phyloP scores from a whole-genome alignment of 1,140 invertebrate genomes.

The Temnothorax curvispinosus region DNA sequence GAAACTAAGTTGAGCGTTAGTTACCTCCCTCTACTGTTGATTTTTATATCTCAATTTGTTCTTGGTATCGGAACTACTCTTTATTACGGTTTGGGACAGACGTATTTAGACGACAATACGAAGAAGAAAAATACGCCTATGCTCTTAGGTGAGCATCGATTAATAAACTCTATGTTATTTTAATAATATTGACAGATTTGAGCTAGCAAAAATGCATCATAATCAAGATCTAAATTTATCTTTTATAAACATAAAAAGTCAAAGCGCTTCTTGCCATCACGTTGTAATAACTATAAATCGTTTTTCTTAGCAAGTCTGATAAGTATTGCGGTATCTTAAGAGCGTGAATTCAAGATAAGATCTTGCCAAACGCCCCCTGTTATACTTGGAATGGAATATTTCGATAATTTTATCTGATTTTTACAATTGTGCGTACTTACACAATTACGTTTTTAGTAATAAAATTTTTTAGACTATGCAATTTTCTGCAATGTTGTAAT shows the following conservation, averaged over 20 bases:
- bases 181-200: not conserved
- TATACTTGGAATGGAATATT: not conserved
- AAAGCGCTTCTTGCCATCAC: not conserved
- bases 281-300: not conserved
- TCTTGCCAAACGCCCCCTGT: not conserved
- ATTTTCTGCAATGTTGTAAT: not conserved
- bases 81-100: constrained; percentile 89
- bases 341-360: not conserved
- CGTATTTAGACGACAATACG: constrained; percentile 90
- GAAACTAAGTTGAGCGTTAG: constrained; percentile 82
- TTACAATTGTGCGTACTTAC: not conserved
- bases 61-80: constrained; percentile 90
- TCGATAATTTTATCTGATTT: not conserved
- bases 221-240: not conserved
- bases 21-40: constrained; percentile 87
- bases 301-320: not conserved
- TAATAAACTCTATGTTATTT: not conserved
- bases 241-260: not conserved
- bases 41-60: constrained; percentile 90
- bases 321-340: not conserved
- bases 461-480: not conserved
- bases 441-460: not conserved
- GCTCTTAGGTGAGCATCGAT: constrained; percentile 85
- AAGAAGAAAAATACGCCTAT: constrained; percentile 89
- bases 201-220: not conserved